Evolutionary conservation across 2,113 vertebrate genomes (phyloP).

Genomic region (Mugil cephalus): DNA sequence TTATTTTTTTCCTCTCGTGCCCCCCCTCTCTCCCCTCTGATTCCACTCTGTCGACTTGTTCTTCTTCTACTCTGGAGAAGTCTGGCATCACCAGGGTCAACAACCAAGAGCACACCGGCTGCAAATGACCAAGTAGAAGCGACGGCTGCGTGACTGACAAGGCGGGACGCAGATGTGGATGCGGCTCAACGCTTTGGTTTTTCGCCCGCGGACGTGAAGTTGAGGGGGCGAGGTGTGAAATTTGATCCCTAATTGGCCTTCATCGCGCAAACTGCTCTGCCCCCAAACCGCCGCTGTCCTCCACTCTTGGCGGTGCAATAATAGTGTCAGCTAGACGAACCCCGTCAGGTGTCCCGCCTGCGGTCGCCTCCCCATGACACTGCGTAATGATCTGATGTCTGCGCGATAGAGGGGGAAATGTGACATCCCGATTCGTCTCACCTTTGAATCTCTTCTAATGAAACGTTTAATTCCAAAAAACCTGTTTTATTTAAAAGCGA

Average conservation of each 20-base stretch:
- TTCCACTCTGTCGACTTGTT: neutral
- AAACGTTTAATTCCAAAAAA: no score
- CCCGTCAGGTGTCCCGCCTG: constrained; percentile 37
- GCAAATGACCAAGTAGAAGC: neutral
- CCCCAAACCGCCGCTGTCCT: constrained; percentile 17
- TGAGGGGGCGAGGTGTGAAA: constrained; percentile 52
- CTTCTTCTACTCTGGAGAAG: neutral
- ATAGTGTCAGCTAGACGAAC: constrained; percentile 11
- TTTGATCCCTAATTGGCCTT: constrained; percentile 60
- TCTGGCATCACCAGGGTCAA: neutral
- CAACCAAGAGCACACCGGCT: neutral
- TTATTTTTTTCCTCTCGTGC: neutral
- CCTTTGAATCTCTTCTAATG: no score
- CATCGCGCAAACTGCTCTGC: constrained; percentile 17
- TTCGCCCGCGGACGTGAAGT: constrained; percentile 22
- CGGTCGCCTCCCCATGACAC: constrained; percentile 26
- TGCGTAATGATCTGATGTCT: constrained; percentile 40
- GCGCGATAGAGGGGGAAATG: neutral
- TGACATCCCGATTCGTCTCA: no score
- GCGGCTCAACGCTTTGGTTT: constrained; percentile 11
- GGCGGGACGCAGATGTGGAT: constrained; percentile 70
- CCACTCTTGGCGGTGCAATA: constrained; percentile 15
- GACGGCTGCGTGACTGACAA: constrained; percentile 55
- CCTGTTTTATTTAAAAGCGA: neutral
- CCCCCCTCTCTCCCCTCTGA: neutral